Evolutionary conservation across 2,113 vertebrate species (phyloP).

Genomic region (Pipra filicauda): DNA sequence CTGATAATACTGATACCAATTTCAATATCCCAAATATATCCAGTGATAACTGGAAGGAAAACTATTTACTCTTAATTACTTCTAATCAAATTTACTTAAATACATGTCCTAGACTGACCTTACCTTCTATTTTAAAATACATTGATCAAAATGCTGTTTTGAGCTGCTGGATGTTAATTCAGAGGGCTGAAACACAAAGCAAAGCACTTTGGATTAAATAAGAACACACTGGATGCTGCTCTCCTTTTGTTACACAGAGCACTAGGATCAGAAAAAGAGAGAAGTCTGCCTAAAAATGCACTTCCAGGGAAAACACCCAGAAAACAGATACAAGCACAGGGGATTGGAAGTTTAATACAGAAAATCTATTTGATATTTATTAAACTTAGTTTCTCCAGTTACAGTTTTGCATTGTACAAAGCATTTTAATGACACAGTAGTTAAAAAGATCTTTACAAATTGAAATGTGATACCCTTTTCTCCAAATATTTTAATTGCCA

Average conservation of each 20-base stretch:
- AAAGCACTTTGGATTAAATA: background rate
- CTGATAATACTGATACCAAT: background rate
- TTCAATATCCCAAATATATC: background rate
- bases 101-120: background rate
- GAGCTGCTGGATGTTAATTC: background rate
- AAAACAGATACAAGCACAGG: background rate
- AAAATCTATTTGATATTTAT: conserved; percentile 90
- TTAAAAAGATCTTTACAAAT: conserved; percentile 91
- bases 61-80: background rate
- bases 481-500: conserved; percentile 89
- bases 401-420: conserved; percentile 90
- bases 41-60: background rate
- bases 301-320: background rate
- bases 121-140: background rate
- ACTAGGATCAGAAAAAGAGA: background rate
- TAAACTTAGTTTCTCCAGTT: conserved; percentile 88
- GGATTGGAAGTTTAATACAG: conserved; percentile 78
- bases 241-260: background rate
- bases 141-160: background rate
- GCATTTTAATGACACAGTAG: conserved; percentile 87
- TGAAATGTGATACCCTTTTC: conserved; percentile 90
- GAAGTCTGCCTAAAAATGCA: background rate
- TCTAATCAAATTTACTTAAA: background rate
- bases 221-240: rapidly evolving
- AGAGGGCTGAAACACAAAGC: background rate